These are phyloP conservation scores for Agrotis clavis DNA, from an alignment of 2,888 invertebrate species.

Conservation along the genomic window DNA sequence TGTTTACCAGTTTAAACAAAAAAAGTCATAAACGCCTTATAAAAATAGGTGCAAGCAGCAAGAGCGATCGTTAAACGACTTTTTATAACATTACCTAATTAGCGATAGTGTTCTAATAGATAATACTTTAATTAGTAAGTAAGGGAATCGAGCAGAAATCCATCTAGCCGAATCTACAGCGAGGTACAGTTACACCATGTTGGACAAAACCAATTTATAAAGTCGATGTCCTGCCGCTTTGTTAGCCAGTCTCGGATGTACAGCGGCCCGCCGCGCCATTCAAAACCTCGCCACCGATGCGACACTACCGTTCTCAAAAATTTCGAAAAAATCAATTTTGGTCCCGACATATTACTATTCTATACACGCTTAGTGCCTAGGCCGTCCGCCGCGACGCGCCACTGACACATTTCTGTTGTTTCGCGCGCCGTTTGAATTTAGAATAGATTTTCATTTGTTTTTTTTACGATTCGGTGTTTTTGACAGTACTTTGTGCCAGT, in stretches of 20 bases:
- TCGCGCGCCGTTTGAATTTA: conserved; percentile 89
- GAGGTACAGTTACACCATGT: conserved; percentile 84
- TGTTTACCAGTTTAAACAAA: conserved; percentile 9
- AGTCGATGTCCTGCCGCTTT: conserved; percentile 89
- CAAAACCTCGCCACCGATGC: conserved; percentile 84
- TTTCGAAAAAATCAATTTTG: conserved; percentile 82
- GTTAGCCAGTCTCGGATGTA: conserved; percentile 84
- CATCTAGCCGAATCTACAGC: conserved; percentile 67
- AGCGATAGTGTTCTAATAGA: conserved; percentile 25
- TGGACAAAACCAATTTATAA: conserved; percentile 89
- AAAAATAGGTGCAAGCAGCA: conserved; percentile 16
- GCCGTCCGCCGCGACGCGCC: conserved; percentile 87
- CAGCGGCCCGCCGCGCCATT: conserved; percentile 83
- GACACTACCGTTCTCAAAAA: conserved; percentile 85
- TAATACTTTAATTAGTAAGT: conserved; percentile 45
- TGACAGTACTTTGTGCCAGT: conserved; percentile 77
- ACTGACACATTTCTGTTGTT: conserved; percentile 90
- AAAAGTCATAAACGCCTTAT: conserved; percentile 13
- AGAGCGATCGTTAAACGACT: conserved; percentile 3
- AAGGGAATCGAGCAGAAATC: conserved; percentile 63
- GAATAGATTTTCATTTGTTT: conserved; percentile 82
- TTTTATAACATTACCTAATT: conserved; percentile 27
- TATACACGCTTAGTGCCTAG: conserved; percentile 84
- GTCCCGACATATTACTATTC: conserved; percentile 81
- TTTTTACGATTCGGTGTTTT: conserved; percentile 80